These are phyloP conservation scores for Melanaphis sacchari DNA, from an alignment of 1,140 invertebrate species.

Conservation along the genomic window DNA sequence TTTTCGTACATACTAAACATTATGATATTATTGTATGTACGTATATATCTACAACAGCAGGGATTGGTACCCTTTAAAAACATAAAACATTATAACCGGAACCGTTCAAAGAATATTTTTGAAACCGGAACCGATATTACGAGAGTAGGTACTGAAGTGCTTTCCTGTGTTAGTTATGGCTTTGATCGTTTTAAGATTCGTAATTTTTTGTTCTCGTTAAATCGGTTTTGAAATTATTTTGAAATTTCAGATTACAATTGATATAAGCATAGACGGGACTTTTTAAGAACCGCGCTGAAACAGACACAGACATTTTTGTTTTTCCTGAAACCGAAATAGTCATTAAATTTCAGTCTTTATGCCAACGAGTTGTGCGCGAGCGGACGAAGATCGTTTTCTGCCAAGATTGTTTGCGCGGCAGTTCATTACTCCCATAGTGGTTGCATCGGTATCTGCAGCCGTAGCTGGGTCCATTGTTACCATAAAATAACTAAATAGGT, in stretches of 20 bases:
- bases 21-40: neutral
- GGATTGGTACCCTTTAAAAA: neutral
- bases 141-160: neutral
- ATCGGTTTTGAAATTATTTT: neutral
- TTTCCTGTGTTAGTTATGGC: neutral
- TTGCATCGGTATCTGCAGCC: neutral
- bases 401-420: neutral
- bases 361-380: neutral
- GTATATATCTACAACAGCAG: neutral
- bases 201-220: neutral
- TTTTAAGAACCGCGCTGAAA: neutral
- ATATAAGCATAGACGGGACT: neutral
- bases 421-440: slow-evolving; percentile 29
- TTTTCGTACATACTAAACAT: neutral
- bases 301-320: neutral
- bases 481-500: neutral
- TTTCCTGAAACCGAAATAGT: neutral
- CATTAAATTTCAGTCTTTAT: neutral
- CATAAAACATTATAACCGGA: neutral
- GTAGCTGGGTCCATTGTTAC: neutral
- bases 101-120: neutral
- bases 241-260: neutral
- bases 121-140: neutral
- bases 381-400: neutral
- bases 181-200: neutral